phyloP scores from a whole-genome alignment of 2,113 vertebrate genomes.

The Nerophis lumbriciformis region DNA sequence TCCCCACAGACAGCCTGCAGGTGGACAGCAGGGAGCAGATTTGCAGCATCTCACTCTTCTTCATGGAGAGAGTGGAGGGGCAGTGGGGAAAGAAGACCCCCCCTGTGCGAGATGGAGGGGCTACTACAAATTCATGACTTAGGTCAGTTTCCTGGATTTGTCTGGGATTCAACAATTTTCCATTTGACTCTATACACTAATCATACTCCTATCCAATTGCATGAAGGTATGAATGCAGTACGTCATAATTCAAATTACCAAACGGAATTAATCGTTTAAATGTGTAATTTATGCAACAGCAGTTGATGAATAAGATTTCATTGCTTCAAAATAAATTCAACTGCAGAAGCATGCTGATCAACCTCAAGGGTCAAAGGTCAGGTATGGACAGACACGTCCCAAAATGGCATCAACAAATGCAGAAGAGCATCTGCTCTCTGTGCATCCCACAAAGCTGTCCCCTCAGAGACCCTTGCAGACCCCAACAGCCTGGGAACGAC shows the following conservation, averaged over 20 bases:
- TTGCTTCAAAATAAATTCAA: not conserved
- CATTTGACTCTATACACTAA: no score
- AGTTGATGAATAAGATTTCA: not conserved
- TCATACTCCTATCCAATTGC: no score
- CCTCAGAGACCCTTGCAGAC: slow-evolving; percentile 37
- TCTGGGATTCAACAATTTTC: not conserved
- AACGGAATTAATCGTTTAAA: no score
- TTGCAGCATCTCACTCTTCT: slow-evolving; percentile 44
- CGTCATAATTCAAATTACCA: no score
- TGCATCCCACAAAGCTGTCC: slow-evolving; percentile 62
- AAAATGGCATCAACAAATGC: slow-evolving; percentile 58
- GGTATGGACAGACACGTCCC: slow-evolving; percentile 56
- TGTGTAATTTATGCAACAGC: no score
- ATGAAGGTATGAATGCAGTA: no score
- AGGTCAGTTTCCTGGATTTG: slow-evolving; percentile 31
- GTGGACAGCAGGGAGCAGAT: slow-evolving; percentile 49
- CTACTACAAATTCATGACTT: slow-evolving; percentile 50
- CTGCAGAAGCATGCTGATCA: slow-evolving; percentile 54
- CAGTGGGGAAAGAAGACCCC: slow-evolving; percentile 24
- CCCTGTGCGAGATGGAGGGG: slow-evolving; percentile 37
- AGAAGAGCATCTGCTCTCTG: slow-evolving; percentile 68
- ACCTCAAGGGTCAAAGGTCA: slow-evolving; percentile 55
- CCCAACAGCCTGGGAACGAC: slow-evolving; percentile 56
- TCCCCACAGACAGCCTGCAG: slow-evolving; percentile 59
- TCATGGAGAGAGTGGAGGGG: slow-evolving; percentile 21